Evolutionary conservation across 2,888 invertebrate genomes (phyloP).

Genomic region (Campoletis raptor): DNA sequence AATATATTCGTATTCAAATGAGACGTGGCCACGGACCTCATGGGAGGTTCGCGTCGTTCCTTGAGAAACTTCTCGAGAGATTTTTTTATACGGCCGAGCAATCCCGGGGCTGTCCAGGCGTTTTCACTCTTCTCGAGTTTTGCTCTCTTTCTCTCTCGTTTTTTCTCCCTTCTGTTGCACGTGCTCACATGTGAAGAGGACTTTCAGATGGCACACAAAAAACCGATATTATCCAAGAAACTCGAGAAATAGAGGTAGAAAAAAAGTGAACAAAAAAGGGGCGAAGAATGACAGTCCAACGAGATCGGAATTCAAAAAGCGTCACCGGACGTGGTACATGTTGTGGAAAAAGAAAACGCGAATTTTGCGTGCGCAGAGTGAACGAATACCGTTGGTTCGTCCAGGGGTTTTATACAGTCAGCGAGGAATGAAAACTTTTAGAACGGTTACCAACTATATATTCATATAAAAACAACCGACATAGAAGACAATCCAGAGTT

Average conservation of each 20-base stretch:
- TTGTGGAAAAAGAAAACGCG: conserved; percentile 60
- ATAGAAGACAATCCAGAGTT: conserved; percentile 17
- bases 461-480: conserved; percentile 6
- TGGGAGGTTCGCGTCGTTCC: conserved; percentile 48
- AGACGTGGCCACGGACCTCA: conserved; percentile 62
- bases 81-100: not conserved
- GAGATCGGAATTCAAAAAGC: conserved; percentile 69
- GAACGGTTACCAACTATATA: conserved; percentile 29
- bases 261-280: conserved; percentile 33
- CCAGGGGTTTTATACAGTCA: conserved; percentile 13
- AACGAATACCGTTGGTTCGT: conserved; percentile 39
- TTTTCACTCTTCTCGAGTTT: conserved; percentile 53
- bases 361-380: conserved; percentile 61
- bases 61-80: conserved; percentile 36
- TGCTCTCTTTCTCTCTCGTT: not conserved
- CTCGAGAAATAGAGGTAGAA: conserved; percentile 42
- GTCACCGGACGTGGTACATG: conserved; percentile 68
- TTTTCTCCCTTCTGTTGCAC: conserved; percentile 1
- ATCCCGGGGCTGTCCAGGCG: conserved; percentile 14
- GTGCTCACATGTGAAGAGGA: conserved; percentile 31
- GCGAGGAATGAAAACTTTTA: conserved; percentile 36
- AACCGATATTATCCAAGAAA: conserved; percentile 28
- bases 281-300: conserved; percentile 61
- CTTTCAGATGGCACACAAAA: conserved; percentile 13
- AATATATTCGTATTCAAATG: conserved; percentile 78